Evolutionary conservation across 2,113 vertebrate genomes (phyloP), one percentile per base, ranked within the genome.

Genomic region (Tricholaema leucomelas): DNA sequence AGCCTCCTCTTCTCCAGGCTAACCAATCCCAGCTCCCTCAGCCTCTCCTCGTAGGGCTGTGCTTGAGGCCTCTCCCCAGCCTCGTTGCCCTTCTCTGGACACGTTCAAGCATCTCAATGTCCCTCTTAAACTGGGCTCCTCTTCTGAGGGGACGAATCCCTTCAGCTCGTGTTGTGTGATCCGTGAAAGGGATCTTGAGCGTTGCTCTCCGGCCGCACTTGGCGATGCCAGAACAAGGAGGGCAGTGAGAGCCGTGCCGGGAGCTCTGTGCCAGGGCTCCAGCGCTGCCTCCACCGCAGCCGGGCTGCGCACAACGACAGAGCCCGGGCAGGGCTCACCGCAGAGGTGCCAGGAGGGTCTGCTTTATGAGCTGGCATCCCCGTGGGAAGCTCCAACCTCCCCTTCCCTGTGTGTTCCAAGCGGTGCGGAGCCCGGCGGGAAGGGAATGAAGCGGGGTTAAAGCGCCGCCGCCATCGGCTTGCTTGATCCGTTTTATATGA

Each of bases 401-500:
- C 92, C 10, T n/a, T 87, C 76, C 33, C 0, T 65, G 35, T 76
- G 42, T 8, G 81, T 35, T 90, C 64, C 79, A 73, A 86, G 93
- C 92, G 81, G 95, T 36, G 75, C 87, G 91, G 92, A 81, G 31
- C 81, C 63, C 81, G 59, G 50, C 90, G 93, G 93, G 92, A 95
- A 94, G 93, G 69, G 91, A 94, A 94, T 92, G 77, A 95, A 97
- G 85, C 31, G 75, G 75, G 77, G 89, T 79, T 82, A 92, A 91
- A 88, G 72, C 11, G 24, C 88, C 36, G 87, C 85, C 74, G 1
- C 44, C 77, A 78, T 88, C 84, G 69, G 85, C 84, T 94, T 85
- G 91, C 85, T 94, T 92, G 87, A 88, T 87, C 93, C 90, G 85
- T 91, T 95, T 96, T 93, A 95, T 95, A 93, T 86, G 93, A 86